Base-by-base conservation (phyloP, 2,797 vertebrate genomes). In the Brachyalestes nurse region DNA sequence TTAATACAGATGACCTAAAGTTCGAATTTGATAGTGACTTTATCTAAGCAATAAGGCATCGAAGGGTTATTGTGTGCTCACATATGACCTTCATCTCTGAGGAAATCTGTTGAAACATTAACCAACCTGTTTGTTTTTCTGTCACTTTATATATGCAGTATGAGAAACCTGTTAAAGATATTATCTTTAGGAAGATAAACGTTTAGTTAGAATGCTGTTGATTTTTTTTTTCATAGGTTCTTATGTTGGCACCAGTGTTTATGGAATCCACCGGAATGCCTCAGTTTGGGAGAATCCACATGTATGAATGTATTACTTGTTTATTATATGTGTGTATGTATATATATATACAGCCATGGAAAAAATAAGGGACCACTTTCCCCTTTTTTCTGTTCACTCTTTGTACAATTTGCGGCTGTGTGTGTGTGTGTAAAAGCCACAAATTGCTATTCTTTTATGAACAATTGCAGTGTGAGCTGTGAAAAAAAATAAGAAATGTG, bases 241-340 rank as follows among this genome's bases (percentile, higher is more conserved):
- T 79, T 21, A 13, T 0, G 5, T 95, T 72, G 92, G 82, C 84
- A 84, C 77, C 21, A 89, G 79, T 70, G 58, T 95, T 23, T 94
- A 80, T 86, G 89, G 70, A 12, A 72, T 93, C 78, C 94, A 95
- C 83, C 88, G 89, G 86, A 95, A 95, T 53, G 0, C 83, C 55
- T 14, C 78, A 6, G 89, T 95, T 69, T 95, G 94, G 94, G 93
- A 95, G 83, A 94, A 94, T 73, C 94, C 94, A 71, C 0, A 90
- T 45, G 94, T 94, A 90, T 89, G 93, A 61, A 40, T 12, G 60
- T 38, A 28, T 21, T 34, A 23, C 8, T 16, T 69, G 14, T 5
- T 17, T 40, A 19, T 66, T 66, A 28, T 28, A 28, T 28, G 3
- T 28, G 3, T 28, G 28, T 28, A 3, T 28, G 28, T 28, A 28